These are phyloP conservation scores for Enteromius unitaeniatus DNA, from an alignment of 2,797 vertebrate genomes.

Conservation along the genomic window DNA sequence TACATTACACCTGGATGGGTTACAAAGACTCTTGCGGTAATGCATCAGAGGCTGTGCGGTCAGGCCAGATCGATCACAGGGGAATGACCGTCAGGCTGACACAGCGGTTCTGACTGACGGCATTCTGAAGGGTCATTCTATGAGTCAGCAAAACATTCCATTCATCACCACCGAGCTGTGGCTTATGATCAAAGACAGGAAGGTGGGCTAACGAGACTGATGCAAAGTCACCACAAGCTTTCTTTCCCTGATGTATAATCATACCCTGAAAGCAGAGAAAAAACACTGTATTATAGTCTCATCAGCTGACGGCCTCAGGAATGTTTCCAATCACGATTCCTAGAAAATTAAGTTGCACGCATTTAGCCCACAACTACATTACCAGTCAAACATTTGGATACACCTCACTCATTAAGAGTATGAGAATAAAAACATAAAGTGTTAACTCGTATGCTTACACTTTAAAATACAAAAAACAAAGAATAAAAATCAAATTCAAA, in stretches of 20 bases:
- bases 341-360: constrained; percentile 13
- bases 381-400: neutral
- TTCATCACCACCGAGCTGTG: constrained; percentile 12
- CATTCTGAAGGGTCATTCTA: constrained; percentile 50
- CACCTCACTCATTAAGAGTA: neutral
- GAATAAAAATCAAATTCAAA: neutral
- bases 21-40: constrained; percentile 49
- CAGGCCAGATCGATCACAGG: constrained; percentile 56
- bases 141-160: constrained; percentile 59
- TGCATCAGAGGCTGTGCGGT: constrained; percentile 41
- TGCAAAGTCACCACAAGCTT: neutral
- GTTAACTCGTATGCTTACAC: neutral
- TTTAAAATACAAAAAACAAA: neutral
- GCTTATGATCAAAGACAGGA: constrained; percentile 21
- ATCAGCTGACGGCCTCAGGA: constrained; percentile 34
- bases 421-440: neutral
- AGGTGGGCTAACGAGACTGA: neutral
- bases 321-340: constrained; percentile 21
- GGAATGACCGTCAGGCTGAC: constrained; percentile 52
- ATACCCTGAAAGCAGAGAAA: neutral
- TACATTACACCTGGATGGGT: constrained; percentile 36
- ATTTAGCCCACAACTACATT: neutral
- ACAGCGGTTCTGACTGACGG: constrained; percentile 54
- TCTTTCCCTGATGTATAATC: constrained; percentile 25
- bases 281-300: neutral